Evolutionary conservation across 1,140 invertebrate species (phyloP).

Genomic region (Scaptomyza graminum): DNA sequence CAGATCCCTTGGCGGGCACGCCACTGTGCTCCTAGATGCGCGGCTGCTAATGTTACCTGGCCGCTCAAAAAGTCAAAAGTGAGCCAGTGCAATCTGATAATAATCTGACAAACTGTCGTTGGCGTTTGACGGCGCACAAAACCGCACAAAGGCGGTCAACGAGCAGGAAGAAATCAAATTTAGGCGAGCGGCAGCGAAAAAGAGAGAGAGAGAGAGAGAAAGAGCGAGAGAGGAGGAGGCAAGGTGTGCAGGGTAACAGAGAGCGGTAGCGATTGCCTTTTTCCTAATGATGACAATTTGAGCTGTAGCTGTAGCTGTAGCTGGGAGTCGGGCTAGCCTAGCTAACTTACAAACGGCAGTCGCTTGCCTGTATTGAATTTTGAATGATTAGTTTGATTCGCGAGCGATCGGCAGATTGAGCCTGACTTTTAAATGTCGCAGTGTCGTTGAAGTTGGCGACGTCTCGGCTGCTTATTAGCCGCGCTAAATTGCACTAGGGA

Average conservation of each 20-base stretch:
- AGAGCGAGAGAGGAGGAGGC: background rate
- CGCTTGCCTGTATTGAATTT: constrained; percentile 75
- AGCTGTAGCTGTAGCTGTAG: constrained; percentile 32
- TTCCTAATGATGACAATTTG: constrained; percentile 83
- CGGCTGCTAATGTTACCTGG: constrained; percentile 50
- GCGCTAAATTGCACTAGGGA: constrained; percentile 82
- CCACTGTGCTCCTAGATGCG: constrained; percentile 50
- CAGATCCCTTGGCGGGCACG: constrained; percentile 57
- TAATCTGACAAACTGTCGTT: constrained; percentile 83
- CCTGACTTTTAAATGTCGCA: constrained; percentile 77
- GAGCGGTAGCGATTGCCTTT: constrained; percentile 77
- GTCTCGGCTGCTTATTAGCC: constrained; percentile 79
- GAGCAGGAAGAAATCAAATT: constrained; percentile 81
- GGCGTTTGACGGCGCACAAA: constrained; percentile 75
- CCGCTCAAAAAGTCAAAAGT: constrained; percentile 78
- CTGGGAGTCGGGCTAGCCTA: background rate
- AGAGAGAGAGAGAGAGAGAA: background rate
- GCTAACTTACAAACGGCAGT: constrained; percentile 42
- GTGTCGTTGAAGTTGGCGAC: constrained; percentile 64
- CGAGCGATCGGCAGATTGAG: constrained; percentile 77
- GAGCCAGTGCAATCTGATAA: constrained; percentile 83
- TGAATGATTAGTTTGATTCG: constrained; percentile 83
- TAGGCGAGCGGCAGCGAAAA: constrained; percentile 47
- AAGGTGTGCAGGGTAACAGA: constrained; percentile 21
- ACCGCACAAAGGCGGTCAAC: constrained; percentile 66